Evolutionary conservation across 37 sponge, comb jelly and placozoan species (phyloP), one percentile per base, ranked within the genome.

Genomic region (Aphrocallistes beatrix): DNA sequence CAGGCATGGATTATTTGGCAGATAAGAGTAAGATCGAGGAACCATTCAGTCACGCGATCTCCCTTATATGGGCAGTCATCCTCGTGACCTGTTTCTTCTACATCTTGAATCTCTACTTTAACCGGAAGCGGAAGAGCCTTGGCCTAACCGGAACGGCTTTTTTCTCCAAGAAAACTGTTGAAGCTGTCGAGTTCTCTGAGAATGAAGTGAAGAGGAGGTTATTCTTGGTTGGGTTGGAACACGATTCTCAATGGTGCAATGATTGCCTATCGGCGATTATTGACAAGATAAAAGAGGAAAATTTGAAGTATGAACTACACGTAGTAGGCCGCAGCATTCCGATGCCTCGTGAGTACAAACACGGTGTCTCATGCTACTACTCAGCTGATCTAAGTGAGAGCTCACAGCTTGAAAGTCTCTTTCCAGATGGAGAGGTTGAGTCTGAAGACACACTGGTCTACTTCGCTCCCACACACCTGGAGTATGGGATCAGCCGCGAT

Each of bases 11-110:
- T 28, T 60, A 60, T 30, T 30, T 60, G 32, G 75, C 75, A 3
- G 75, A 60, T 60, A 60, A 60, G 21, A 60, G 75, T 30, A 60
- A 60, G n/a, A 60, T 60, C 10, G 75, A 60, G 75, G 75, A 60
- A 28, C 75, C 75, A 6, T 60, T 25, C 75, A 60, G 75, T 60
- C 25, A 60, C 10, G 8, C n/a, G 32, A 21, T 60, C 8, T 60
- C 75, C 34, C 25, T 60, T 30, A 32, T 60, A 19, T 60, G 75
- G 75, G 75, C 75, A 3, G 75, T 13, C 8, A 6, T 60, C 28
- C 75, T 60, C 10, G n/a, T 60, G 1, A 13, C 32, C 34, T 19
- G 10, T 25, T 60, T 60, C 34, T 60, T 60, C 75, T 60, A 60
- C 34, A 25, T 30, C 6, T 30, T 60, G 34, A 19, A 28, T 60